Base-by-base conservation (phyloP, 2,797 vertebrate genomes). In the Peromyscus nudipes region DNA sequence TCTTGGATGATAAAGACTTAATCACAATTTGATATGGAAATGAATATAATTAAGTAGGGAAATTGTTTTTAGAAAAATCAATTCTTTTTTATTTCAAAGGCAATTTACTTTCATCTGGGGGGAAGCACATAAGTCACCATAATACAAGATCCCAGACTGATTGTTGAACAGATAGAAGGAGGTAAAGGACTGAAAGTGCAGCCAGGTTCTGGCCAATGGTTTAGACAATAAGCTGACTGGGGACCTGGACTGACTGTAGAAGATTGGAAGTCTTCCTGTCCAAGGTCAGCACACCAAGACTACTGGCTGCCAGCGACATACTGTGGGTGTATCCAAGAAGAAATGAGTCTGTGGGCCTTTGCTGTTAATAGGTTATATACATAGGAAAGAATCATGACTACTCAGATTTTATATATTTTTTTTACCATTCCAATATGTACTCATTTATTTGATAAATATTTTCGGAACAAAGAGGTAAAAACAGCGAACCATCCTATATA, bases 371-470 rank as follows among this genome's bases (percentile, higher is more conserved):
- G 40, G 19, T 23, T 46, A 49, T 43, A 49, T 23, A 34, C 31
- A 82, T 40, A 17, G 40, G 19, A 37, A 40, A n/a, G 57, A 96
- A 92, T 91, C 57, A 94, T 19, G 25, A 52, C 5, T 85, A 75
- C 23, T 60, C 3, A 69, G 43, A 82, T 27, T 67, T 14, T 7
- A 52, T 3, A 52, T 79, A 55, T 55, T 52, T 82, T 77, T 62
- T 34, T 69, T 71, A 93, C 86, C 14, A 55, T 34, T 55, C 25
- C 73, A 69, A n/a, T 7, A 88, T 71, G 4, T 31, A 46, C 2
- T 49, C 67, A 62, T 73, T 17, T 62, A 64, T 90, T 81, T 92
- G 49, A 92, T 67, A 64, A 94, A 80, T 29, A 77, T 43, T 85
- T 82, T 82, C 27, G 52, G 76, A 49, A 92, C 21, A 94, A 94